Percentiles rank a stretch among this genome's conserved stretches.
Evolutionary conservation across 2,113 vertebrate species (phyloP).

Genomic region (Chaetorhynchus papuensis): DNA sequence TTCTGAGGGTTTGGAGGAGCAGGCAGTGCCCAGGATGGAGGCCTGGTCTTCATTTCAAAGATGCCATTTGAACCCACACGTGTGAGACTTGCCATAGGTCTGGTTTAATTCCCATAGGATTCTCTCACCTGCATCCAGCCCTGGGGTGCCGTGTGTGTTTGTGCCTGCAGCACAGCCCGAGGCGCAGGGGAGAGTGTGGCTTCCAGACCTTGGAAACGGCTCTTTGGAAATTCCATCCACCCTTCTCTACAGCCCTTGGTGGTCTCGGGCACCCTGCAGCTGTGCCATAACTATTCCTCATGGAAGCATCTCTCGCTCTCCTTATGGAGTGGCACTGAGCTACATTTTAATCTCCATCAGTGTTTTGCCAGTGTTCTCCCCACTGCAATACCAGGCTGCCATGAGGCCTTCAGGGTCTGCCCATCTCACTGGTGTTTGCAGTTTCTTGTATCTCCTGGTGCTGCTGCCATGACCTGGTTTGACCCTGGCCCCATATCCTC

Average conservation of each 20-base stretch:
- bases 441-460: neutral
- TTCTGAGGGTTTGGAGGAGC: neutral
- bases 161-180: neutral
- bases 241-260: neutral
- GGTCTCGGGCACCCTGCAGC: neutral
- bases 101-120: neutral
- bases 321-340: neutral
- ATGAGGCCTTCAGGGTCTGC: neutral
- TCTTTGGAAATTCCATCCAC: neutral
- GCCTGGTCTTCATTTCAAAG: neutral
- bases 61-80: neutral
- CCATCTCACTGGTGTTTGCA: neutral
- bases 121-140: neutral
- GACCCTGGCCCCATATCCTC: neutral
- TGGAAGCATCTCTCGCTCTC: neutral
- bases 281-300: neutral
- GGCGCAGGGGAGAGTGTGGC: neutral
- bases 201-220: neutral
- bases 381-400: neutral
- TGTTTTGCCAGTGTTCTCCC: neutral
- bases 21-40: neutral
- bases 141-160: rapidly evolving
- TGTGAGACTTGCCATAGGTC: neutral
- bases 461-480: neutral
- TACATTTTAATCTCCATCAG: neutral